Conservation (phyloP, 2,888 invertebrate genomes). For the Phalera bucephala region DNA sequence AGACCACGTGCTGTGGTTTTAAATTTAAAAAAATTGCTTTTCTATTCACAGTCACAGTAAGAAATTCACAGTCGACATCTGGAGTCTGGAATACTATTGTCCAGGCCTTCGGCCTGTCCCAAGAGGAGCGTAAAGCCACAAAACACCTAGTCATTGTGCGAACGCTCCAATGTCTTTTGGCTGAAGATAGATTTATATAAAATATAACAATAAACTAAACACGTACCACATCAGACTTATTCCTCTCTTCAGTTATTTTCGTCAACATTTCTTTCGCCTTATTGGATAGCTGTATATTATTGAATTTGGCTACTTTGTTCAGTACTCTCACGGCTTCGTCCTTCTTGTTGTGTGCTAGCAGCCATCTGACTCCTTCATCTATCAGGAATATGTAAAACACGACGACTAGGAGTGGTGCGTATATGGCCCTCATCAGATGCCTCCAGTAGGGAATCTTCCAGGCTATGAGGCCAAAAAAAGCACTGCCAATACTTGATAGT, state of each 20-base stretch:
- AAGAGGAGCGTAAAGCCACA: too few species aligned
- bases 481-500: slow-evolving; percentile 84
- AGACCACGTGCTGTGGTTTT: too few species aligned
- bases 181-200: too few species aligned
- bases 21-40: too few species aligned
- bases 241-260: slow-evolving; percentile 54
- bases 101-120: too few species aligned
- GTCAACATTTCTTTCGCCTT: slow-evolving; percentile 73
- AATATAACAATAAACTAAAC: too few species aligned
- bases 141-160: too few species aligned
- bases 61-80: too few species aligned
- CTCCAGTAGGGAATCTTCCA: slow-evolving; percentile 89
- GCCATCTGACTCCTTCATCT: slow-evolving; percentile 92
- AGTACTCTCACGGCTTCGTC: slow-evolving; percentile 86
- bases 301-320: slow-evolving; percentile 85
- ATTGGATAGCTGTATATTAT: slow-evolving; percentile 83
- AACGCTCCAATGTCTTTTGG: too few species aligned
- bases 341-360: slow-evolving; percentile 87
- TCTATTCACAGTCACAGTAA: too few species aligned
- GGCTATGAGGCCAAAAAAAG: slow-evolving; percentile 86
- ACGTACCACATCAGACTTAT: slow-evolving; percentile 53
- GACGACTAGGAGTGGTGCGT: slow-evolving; percentile 87
- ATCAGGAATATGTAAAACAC: slow-evolving; percentile 87
- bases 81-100: too few species aligned
- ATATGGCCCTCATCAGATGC: slow-evolving; percentile 85